Evolutionary conservation across 2,797 vertebrate species (phyloP).

Genomic region (Strix occidentalis): DNA sequence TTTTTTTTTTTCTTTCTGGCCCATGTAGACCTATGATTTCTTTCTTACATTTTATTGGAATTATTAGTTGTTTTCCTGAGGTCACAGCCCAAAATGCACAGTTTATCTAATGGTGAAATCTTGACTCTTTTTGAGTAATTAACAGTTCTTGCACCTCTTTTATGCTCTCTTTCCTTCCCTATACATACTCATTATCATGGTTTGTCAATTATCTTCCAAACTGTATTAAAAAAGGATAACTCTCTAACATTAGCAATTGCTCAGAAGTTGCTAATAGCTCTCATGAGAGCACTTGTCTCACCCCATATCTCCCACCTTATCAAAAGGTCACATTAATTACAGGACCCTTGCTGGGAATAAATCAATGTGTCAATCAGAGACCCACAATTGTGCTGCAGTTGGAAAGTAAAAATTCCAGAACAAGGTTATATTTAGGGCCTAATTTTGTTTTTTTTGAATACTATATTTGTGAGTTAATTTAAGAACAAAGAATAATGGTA

Average conservation of each 20-base stretch:
- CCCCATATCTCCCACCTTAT: conserved; percentile 71
- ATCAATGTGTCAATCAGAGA: conserved; percentile 73
- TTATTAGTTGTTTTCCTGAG: conserved; percentile 5
- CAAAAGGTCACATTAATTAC: conserved; percentile 83
- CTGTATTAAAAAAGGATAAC: conserved; percentile 61
- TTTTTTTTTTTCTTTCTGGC: neutral
- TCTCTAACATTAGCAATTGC: conserved; percentile 73
- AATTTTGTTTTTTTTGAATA: neutral
- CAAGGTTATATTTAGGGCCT: conserved; percentile 17
- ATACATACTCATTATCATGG: conserved; percentile 55
- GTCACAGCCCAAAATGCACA: neutral
- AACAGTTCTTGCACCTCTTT: conserved; percentile 26
- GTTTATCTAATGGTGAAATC: conserved; percentile 9
- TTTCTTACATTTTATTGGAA: neutral
- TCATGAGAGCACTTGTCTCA: conserved; percentile 77
- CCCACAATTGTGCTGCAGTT: conserved; percentile 46
- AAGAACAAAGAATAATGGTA: neutral
- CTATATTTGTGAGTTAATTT: neutral
- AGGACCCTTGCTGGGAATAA: conserved; percentile 73
- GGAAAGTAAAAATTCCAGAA: conserved; percentile 33
- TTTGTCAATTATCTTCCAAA: conserved; percentile 75
- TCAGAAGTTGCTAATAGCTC: conserved; percentile 77
- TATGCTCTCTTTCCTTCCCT: conserved; percentile 16
- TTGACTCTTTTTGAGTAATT: conserved; percentile 55
- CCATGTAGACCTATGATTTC: neutral